Base-by-base conservation (phyloP, 2,113 vertebrate species). In the Arvicanthis niloticus region DNA sequence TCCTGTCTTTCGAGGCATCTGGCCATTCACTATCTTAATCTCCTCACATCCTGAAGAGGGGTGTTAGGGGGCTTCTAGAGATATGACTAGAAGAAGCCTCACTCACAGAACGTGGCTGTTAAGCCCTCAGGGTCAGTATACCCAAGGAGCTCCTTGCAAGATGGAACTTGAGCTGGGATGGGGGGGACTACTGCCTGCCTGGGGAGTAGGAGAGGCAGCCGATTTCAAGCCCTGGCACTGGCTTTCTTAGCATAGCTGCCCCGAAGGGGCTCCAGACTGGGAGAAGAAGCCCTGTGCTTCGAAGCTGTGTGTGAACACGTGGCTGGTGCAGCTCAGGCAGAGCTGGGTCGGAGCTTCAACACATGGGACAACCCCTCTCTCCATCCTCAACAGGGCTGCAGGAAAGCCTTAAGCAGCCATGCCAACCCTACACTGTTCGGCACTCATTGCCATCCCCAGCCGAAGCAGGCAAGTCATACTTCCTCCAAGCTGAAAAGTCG, bases 331-430 rank as follows among this genome's bases (percentile, higher is more conserved):
- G 48, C 68, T 31, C 17, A 31, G 37, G 68, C 22, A 24, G n/a
- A 40, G 45, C 40, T 4, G 8, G n/a, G 24, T 1, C 7, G 1
- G 68, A 12, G 53, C 45, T 29, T 37, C 65, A n/a, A 48, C 0
- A 48, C 0, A 0, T 1, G 34, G n/a, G 73, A 76, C 82, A 56
- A 53, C 11, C 22, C 3, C 1, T 34, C 75, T n/a, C 51, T 53
- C 65, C 16, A 48, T 45, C 19, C 48, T 13, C 15, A 56, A n/a
- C 40, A 1, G 85, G 1, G 68, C 60, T 42, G 77, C 81, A 31
- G 3, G n/a, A 70, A n/a, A 45, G 4, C 91, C 16, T 0, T 3
- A 19, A 12, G 60, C 2, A 58, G 78, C 48, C 42, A 40, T 6
- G 37, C 82, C 65, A 34, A 53, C 37, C 53, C 53, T 3, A 31